A percentile compares a stretch with the other conserved stretches of the same genome.
These are phyloP conservation scores for Brachyhypopomus occidentalis DNA, from an alignment of 2,113 vertebrate species.

Conservation along the genomic window DNA sequence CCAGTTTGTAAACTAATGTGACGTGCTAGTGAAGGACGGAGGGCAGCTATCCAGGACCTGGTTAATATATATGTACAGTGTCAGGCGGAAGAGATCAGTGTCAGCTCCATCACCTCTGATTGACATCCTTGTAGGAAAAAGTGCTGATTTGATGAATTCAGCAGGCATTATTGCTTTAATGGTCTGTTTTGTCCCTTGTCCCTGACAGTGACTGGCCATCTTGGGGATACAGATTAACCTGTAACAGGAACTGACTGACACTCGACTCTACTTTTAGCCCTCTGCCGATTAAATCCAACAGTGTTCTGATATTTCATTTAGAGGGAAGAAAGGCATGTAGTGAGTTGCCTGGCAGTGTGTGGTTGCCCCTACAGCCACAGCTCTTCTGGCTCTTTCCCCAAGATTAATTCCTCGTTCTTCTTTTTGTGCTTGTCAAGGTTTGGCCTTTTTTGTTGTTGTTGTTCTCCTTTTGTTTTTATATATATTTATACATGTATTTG, in stretches of 20 bases:
- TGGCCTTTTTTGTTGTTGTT: constrained; percentile 10
- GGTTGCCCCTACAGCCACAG: constrained; percentile 32
- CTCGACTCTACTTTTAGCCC: constrained; percentile 7
- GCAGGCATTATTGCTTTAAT: constrained; percentile 30
- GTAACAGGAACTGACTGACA: constrained; percentile 42
- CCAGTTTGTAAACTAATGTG: not conserved
- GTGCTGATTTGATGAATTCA: constrained; percentile 50
- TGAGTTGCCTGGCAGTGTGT: constrained; percentile 27
- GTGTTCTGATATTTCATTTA: constrained; percentile 15
- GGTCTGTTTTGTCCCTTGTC: not conserved
- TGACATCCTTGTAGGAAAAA: constrained; percentile 39
- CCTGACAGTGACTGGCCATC: not conserved
- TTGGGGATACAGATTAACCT: constrained; percentile 22
- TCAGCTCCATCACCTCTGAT: constrained; percentile 32
- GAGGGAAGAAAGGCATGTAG: constrained; percentile 40
- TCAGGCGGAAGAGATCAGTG: constrained; percentile 37
- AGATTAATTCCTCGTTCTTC: constrained; percentile 49
- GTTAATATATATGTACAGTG: constrained; percentile 38
- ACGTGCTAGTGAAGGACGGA: not conserved
- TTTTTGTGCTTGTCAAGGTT: constrained; percentile 48
- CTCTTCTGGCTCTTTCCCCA: constrained; percentile 45
- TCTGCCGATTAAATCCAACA: not conserved
- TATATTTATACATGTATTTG: constrained; percentile 15
- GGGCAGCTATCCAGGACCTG: not conserved
- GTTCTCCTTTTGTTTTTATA: constrained; percentile 16